These are phyloP conservation scores for Artibeus lituratus DNA, from an alignment of 2,797 vertebrate species.

Conservation along the genomic window DNA sequence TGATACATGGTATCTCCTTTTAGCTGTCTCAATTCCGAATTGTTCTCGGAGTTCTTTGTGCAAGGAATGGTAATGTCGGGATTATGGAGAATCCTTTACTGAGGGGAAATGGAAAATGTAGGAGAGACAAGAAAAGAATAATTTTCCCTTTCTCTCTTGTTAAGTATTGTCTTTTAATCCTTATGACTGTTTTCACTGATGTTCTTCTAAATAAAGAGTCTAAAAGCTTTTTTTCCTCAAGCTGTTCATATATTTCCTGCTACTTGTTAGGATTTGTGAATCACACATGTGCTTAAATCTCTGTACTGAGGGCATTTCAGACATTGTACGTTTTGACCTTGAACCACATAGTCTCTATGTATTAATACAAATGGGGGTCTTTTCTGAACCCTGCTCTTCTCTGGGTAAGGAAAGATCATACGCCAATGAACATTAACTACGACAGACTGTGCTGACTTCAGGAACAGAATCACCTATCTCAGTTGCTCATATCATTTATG, in stretches of 20 bases:
- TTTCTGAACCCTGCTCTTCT: background rate
- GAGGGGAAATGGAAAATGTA: background rate
- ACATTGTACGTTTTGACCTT: constrained; percentile 9
- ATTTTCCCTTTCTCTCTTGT: background rate
- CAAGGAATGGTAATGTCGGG: background rate
- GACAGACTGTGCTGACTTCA: background rate
- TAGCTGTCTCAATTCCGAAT: background rate
- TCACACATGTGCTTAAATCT: background rate
- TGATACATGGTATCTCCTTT: background rate
- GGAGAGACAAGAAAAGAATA: background rate
- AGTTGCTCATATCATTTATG: background rate
- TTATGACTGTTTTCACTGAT: constrained; percentile 21
- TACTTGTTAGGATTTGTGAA: background rate
- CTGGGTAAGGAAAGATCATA: background rate
- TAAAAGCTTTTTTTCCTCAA: background rate
- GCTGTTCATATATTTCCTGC: background rate
- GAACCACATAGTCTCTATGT: background rate
- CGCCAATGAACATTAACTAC: background rate
- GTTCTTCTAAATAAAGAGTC: background rate
- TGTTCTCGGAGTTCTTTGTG: constrained; percentile 29
- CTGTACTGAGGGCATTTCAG: background rate
- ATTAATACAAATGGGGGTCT: background rate
- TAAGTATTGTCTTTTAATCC: constrained; percentile 5
- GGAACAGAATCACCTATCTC: background rate
- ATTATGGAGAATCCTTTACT: background rate